Base-by-base conservation (phyloP, 1,140 invertebrate species). In the Eriocheir sinensis region DNA sequence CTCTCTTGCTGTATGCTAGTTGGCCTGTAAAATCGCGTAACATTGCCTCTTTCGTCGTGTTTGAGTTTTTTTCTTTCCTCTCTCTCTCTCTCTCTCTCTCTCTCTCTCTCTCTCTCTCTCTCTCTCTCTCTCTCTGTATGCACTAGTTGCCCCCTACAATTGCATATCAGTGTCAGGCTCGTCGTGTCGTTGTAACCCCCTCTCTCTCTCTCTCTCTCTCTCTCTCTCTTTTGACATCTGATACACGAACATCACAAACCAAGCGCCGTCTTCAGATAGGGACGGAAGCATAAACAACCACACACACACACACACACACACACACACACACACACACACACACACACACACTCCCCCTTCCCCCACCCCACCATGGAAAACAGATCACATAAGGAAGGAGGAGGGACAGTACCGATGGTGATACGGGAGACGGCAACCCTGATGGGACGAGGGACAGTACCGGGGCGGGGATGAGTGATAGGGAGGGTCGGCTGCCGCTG, bases 121-220 rank as follows among this genome's bases (percentile, higher is more conserved):
- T 72, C 60, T 72, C 60, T n/a, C 60, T 27, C 60, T 72, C 27
- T 72, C 27, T n/a, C 21, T 53, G 48, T 53, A 53, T 53, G 48
- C 48, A n/a, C n/a, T 21, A 53, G 12, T 17, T 21, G 48, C 12
- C 2, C 48, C 27, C 2, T 72, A n/a, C 60, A 72, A 1, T n/a
- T 21, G 60, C 60, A n/a, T 72, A 72, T n/a, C 60, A 72, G 6
- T 72, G 60, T 3, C n/a, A 27, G 60, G 27, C n/a, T n/a, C 60
- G 60, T 72, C 60, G 0, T 72, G 12, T 21, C 21, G 27, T n/a
- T n/a, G 60, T n/a, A 4, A 27, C 0, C 21, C 27, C 21, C 27
- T 72, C 60, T 72, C 60, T 72, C 60, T 72, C 60, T 72, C 60
- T 72, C 60, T 72, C 60, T 72, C 60, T 72, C 9, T 72, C 48